Conservation (phyloP, 2,797 vertebrate species). For the Synanceia verrucosa region DNA sequence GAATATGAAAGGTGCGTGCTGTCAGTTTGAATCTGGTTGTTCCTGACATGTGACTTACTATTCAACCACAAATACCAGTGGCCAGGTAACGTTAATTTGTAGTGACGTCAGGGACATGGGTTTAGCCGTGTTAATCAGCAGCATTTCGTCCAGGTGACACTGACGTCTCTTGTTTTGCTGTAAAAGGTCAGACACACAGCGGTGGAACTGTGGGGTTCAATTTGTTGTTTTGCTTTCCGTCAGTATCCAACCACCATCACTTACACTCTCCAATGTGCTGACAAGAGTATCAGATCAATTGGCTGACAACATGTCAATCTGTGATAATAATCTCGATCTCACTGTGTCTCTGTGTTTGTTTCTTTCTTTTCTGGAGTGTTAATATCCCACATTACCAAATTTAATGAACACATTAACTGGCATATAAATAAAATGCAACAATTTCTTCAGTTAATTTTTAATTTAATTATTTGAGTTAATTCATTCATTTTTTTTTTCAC, state of each 20-base stretch:
- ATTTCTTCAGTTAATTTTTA: not conserved
- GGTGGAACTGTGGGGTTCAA: conserved; percentile 63
- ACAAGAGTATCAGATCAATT: not conserved
- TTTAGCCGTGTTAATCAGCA: conserved; percentile 63
- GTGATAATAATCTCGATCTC: not conserved
- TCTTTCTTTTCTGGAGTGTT: not conserved
- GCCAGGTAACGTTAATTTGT: conserved; percentile 68
- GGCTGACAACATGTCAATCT: not conserved
- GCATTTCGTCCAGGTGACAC: conserved; percentile 71
- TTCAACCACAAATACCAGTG: conserved; percentile 69
- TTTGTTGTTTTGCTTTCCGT: conserved; percentile 65
- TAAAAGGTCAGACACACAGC: conserved; percentile 77
- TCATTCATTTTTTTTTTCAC: not conserved
- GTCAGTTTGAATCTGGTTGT: conserved; percentile 56
- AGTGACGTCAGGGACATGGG: conserved; percentile 55
- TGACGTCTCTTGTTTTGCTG: conserved; percentile 57
- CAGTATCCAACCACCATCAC: conserved; percentile 11
- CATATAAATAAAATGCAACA: not conserved
- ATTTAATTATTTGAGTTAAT: not conserved
- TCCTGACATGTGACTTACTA: conserved; percentile 47
- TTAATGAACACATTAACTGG: conserved; percentile 6
- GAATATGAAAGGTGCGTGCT: conserved; percentile 48
- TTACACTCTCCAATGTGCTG: not conserved
- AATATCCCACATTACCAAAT: not conserved
- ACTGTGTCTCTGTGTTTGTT: not conserved